Percentiles rank a stretch among this genome's conserved stretches.
These are phyloP conservation scores for Amia ocellicauda DNA, from an alignment of 2,113 vertebrate genomes.

Conservation along the genomic window DNA sequence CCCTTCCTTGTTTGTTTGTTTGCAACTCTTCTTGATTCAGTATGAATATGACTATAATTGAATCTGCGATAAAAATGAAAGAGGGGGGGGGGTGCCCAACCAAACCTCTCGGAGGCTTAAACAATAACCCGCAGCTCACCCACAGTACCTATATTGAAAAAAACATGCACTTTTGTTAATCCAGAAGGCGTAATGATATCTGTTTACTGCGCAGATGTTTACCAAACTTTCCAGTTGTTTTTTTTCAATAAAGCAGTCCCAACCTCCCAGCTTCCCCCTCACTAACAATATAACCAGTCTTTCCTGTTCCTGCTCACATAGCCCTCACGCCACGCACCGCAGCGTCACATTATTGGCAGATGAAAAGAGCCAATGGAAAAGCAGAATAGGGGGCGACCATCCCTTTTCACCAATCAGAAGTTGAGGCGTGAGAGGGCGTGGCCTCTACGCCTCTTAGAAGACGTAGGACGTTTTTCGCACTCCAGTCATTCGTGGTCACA, in stretches of 20 bases:
- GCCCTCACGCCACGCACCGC: conserved; percentile 35
- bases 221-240: conserved; percentile 20
- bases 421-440: neutral
- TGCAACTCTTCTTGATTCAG: neutral
- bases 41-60: conserved; percentile 7
- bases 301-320: conserved; percentile 40
- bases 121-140: neutral
- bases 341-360: conserved; percentile 33
- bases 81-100: neutral
- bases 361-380: conserved; percentile 36
- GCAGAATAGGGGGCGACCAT: neutral
- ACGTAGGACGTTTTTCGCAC: conserved; percentile 1
- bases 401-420: conserved; percentile 34
- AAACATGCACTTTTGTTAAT: conserved; percentile 1
- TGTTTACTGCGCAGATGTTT: neutral
- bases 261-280: conserved; percentile 26
- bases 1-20: neutral
- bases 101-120: conserved; percentile 1
- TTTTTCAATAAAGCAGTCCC: conserved; percentile 19
- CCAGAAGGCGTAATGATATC: conserved; percentile 13
- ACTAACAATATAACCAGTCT: conserved; percentile 45
- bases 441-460: conserved; percentile 2
- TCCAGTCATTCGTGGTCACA: neutral
- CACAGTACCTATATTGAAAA: conserved; percentile 11
- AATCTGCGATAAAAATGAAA: neutral